Evolutionary conservation across 1,140 invertebrate genomes (phyloP).

Genomic region (Nephila pilipes): DNA sequence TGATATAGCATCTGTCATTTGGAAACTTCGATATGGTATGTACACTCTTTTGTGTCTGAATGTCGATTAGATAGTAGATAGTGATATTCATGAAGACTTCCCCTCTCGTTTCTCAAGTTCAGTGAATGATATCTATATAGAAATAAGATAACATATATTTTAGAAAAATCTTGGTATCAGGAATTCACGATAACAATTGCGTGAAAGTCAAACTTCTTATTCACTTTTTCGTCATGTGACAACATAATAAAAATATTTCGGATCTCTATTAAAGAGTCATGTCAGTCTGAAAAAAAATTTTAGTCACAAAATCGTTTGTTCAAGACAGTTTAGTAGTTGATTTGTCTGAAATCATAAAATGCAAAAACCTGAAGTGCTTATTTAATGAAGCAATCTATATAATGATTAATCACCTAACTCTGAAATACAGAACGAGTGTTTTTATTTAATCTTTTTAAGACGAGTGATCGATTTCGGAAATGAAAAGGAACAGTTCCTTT

Average conservation of each 20-base stretch:
- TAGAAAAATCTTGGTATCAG: not conserved
- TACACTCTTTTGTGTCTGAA: not conserved
- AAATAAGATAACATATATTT: not conserved
- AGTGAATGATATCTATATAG: not conserved
- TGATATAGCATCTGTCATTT: not conserved
- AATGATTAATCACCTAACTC: no score
- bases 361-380: no score
- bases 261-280: not conserved
- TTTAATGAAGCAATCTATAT: no score
- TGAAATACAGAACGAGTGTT: no score
- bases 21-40: not conserved
- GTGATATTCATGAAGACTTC: not conserved
- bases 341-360: no score
- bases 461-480: no score
- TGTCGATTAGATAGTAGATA: not conserved
- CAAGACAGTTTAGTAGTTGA: no score
- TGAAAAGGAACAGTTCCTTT: no score
- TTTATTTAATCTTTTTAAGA: no score
- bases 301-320: no score
- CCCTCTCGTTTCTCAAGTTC: slow-evolving; percentile 4
- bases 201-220: not conserved
- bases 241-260: not conserved
- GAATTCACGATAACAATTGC: not conserved
- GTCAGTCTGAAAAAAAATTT: not conserved
- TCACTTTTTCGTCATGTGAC: not conserved